These are phyloP conservation scores for Esperia sulphurella DNA, from an alignment of 2,888 invertebrate genomes.

Conservation along the genomic window DNA sequence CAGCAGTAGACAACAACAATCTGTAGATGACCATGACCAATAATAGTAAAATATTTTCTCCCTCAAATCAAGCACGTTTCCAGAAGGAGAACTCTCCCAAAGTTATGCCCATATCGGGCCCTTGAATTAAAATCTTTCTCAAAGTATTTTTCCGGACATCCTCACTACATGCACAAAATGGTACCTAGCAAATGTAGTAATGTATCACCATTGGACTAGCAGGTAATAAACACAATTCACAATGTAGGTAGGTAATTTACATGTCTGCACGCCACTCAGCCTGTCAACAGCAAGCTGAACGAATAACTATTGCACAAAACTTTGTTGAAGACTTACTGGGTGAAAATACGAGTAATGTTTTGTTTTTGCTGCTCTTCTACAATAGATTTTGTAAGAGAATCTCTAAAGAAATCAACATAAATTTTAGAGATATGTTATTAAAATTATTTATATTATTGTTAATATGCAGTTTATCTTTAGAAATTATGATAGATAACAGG, in stretches of 20 bases:
- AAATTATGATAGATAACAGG: too few species aligned
- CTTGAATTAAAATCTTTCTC: background rate
- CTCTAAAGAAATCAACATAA: background rate
- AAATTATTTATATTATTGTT: too few species aligned
- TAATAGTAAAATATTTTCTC: too few species aligned
- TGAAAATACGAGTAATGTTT: slow-evolving; percentile 6
- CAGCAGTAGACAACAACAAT: too few species aligned
- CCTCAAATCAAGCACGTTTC: too few species aligned
- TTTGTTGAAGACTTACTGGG: background rate
- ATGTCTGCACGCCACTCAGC: slow-evolving; percentile 40
- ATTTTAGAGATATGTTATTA: too few species aligned
- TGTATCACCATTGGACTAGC: slow-evolving; percentile 6
- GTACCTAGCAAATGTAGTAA: background rate
- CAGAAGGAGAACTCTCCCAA: too few species aligned
- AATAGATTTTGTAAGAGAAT: background rate
- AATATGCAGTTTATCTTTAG: too few species aligned
- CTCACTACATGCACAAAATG: background rate
- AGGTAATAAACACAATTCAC: slow-evolving; percentile 17
- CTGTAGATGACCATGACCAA: too few species aligned
- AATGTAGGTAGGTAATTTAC: slow-evolving; percentile 28
- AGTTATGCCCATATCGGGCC: too few species aligned
- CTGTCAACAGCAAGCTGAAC: slow-evolving; percentile 28
- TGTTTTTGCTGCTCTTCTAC: too few species aligned
- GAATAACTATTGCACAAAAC: background rate
- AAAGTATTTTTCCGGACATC: too few species aligned